Conservation (phyloP, 2,113 vertebrate genomes). For the Hemichromis elongatus region DNA sequence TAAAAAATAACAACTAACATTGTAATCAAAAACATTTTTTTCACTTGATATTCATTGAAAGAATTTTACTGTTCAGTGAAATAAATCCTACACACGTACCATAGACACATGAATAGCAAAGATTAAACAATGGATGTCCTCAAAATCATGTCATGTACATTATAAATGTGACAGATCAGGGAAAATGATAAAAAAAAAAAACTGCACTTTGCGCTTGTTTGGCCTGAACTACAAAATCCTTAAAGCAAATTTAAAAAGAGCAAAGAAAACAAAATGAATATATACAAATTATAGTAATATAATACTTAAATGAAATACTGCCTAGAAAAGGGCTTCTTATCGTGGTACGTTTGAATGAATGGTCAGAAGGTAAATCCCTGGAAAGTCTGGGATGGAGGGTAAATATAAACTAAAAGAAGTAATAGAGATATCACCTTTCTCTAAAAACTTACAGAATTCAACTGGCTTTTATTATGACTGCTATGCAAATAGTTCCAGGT, state of each 20-base stretch:
- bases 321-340: neutral
- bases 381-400: neutral
- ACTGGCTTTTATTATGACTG: too few species aligned
- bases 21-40: neutral
- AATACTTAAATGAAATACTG: neutral
- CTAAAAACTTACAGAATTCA: too few species aligned
- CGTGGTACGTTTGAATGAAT: neutral
- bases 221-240: neutral
- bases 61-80: neutral
- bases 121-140: neutral
- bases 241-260: neutral
- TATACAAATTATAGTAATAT: too few species aligned
- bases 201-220: neutral
- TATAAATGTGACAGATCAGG: neutral
- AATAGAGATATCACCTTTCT: too few species aligned
- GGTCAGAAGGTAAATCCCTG: too few species aligned
- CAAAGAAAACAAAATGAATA: neutral
- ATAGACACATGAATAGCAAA: neutral
- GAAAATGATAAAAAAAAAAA: neutral
- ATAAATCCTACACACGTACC: neutral
- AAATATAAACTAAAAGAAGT: neutral
- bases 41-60: neutral
- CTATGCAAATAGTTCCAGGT: too few species aligned
- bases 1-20: neutral
- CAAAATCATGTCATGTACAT: neutral